A percentile compares a stretch with the other conserved stretches of the same genome.
phyloP scores from a whole-genome alignment of 2,797 vertebrate genomes.

The Enteromius radiatus region DNA sequence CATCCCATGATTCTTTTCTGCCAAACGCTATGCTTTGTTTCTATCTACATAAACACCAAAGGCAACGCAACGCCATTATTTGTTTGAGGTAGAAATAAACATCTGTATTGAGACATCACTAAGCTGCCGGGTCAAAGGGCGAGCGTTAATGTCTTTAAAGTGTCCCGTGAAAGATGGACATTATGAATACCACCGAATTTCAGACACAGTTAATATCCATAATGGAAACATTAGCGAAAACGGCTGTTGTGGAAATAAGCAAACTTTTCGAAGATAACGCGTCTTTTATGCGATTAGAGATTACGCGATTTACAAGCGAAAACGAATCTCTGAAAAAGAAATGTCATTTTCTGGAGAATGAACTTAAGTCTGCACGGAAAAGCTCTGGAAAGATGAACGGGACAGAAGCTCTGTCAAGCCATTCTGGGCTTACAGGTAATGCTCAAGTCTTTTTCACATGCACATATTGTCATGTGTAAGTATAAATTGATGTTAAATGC shows the following conservation, averaged over 20 bases:
- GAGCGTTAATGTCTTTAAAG: not conserved
- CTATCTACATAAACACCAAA: conserved; percentile 5
- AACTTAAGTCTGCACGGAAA: conserved; percentile 72
- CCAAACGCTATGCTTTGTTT: conserved; percentile 30
- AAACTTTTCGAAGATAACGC: conserved; percentile 79
- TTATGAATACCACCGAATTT: conserved; percentile 58
- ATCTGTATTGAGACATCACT: not conserved
- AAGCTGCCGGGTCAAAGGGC: no score
- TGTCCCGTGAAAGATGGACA: not conserved
- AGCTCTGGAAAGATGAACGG: conserved; percentile 60
- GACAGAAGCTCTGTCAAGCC: conserved; percentile 16
- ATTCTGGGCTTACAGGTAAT: conserved; percentile 8
- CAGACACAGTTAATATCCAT: conserved; percentile 74
- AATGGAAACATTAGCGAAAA: conserved; percentile 77
- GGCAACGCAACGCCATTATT: not conserved
- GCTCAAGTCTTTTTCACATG: no score
- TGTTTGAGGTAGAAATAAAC: not conserved
- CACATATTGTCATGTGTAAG: not conserved
- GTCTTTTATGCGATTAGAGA: conserved; percentile 75
- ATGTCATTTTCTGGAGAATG: conserved; percentile 76
- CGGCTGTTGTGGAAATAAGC: conserved; percentile 76
- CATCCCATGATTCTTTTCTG: conserved; percentile 44
- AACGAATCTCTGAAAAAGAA: conserved; percentile 80
- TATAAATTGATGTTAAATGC: no score
- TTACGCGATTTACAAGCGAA: conserved; percentile 76